These are phyloP conservation scores for Acridotheres tristis DNA, from an alignment of 2,797 vertebrate genomes.

Conservation along the genomic window DNA sequence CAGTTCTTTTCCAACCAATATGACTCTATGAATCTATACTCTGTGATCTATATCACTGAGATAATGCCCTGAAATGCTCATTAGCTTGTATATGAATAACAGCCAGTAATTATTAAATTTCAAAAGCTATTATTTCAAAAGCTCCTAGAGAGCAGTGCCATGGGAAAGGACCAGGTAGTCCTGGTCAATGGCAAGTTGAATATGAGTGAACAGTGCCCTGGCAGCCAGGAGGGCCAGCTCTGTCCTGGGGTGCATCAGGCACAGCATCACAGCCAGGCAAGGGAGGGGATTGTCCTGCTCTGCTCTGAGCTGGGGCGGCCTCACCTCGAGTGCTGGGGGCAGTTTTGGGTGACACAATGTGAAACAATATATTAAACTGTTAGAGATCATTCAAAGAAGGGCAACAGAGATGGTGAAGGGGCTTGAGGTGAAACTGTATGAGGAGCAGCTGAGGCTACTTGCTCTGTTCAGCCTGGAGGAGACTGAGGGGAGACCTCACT, in stretches of 20 bases:
- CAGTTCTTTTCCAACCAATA: neutral
- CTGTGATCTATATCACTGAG: neutral
- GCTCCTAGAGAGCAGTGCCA: neutral
- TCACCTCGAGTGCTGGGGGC: fast-evolving
- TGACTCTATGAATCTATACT: neutral
- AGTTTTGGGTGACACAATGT: fast-evolving
- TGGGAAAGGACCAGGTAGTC: neutral
- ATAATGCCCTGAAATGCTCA: neutral
- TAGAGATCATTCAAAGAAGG: neutral
- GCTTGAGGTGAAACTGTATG: fast-evolving
- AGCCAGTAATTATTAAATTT: neutral
- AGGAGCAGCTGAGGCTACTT: neutral
- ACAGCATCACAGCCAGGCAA: fast-evolving
- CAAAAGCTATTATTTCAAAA: neutral
- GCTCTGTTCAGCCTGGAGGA: neutral
- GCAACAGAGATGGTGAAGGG: too few relatives aligned
- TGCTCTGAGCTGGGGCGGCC: fast-evolving
- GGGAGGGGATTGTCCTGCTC: fast-evolving
- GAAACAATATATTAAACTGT: too few relatives aligned
- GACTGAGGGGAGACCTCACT: neutral
- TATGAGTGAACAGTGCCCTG: neutral
- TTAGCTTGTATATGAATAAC: neutral
- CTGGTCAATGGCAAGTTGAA: fast-evolving
- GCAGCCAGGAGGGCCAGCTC: fast-evolving
- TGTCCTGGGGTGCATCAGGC: neutral